Conservation (phyloP, 2,797 vertebrate species). For the Sus cebifrons region DNA sequence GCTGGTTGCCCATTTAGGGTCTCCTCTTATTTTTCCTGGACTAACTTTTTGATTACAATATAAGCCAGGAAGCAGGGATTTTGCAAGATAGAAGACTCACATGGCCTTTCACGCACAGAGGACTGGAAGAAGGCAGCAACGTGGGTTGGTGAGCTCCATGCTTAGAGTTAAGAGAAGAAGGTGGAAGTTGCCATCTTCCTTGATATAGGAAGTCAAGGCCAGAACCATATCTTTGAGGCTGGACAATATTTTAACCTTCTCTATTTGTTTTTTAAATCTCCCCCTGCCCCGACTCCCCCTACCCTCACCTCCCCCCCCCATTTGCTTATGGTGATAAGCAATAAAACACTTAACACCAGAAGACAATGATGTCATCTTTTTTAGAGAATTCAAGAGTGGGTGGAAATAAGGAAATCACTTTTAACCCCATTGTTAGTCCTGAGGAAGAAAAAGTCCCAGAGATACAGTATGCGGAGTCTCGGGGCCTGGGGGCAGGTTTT, state of each 20-base stretch:
- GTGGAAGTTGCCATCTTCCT: background rate
- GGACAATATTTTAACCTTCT: background rate
- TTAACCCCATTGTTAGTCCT: background rate
- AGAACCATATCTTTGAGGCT: background rate
- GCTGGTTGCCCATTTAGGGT: background rate
- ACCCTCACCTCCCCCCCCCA: too few species aligned
- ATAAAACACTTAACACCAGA: background rate
- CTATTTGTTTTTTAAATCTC: too few species aligned
- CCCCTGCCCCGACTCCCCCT: too few species aligned
- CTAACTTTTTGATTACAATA: background rate
- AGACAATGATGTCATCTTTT: background rate
- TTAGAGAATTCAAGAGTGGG: background rate
- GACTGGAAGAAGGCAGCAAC: background rate
- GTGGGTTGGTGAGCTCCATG: fast-evolving
- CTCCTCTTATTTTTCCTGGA: background rate
- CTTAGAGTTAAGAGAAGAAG: background rate
- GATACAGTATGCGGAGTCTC: background rate
- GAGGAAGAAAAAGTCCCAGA: background rate
- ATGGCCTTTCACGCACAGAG: background rate
- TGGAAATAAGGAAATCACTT: background rate
- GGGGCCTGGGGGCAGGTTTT: background rate
- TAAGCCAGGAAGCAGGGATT: background rate
- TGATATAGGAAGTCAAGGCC: background rate
- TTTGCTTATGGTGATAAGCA: background rate
- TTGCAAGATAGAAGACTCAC: background rate